Percentiles rank a stretch among this genome's conserved stretches.
These are phyloP conservation scores for Scaptomyza reducta DNA, from an alignment of 2,888 invertebrate genomes.

Conservation along the genomic window DNA sequence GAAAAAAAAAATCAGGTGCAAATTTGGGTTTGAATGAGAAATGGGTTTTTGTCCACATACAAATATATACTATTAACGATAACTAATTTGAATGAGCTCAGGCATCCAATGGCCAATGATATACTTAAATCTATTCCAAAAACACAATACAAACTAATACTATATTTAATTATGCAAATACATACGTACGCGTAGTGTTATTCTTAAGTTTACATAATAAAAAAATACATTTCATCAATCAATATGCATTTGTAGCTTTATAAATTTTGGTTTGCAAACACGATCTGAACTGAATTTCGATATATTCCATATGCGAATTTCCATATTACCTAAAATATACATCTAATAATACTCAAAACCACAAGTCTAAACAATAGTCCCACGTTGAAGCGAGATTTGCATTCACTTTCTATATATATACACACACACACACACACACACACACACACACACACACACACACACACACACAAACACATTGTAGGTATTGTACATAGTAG, in stretches of 20 bases:
- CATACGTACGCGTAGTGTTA: constrained; percentile 17
- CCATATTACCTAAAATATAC: constrained; percentile 69
- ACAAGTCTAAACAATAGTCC: constrained; percentile 73
- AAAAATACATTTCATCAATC: constrained; percentile 62
- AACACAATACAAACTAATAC: constrained; percentile 26
- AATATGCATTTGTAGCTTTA: constrained; percentile 30
- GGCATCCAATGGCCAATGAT: constrained; percentile 15
- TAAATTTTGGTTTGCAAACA: constrained; percentile 49
- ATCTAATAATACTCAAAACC: constrained; percentile 82
- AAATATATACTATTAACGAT: constrained; percentile 11
- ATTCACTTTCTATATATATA: constrained; percentile 4
- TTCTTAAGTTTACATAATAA: constrained; percentile 64
- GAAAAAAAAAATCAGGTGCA: no score
- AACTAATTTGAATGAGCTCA: constrained; percentile 6
- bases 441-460: background rate
- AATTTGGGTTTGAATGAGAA: background rate
- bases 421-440: background rate
- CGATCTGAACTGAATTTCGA: constrained; percentile 22
- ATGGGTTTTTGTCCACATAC: constrained; percentile 10
- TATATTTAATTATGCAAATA: constrained; percentile 12
- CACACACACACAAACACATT: background rate
- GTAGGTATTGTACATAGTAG: constrained; percentile 6
- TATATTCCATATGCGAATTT: constrained; percentile 2
- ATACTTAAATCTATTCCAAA: constrained; percentile 7
- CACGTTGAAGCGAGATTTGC: constrained; percentile 24